phyloP scores from a whole-genome alignment of 2,888 invertebrate genomes.

The Diarsia brunnea region DNA sequence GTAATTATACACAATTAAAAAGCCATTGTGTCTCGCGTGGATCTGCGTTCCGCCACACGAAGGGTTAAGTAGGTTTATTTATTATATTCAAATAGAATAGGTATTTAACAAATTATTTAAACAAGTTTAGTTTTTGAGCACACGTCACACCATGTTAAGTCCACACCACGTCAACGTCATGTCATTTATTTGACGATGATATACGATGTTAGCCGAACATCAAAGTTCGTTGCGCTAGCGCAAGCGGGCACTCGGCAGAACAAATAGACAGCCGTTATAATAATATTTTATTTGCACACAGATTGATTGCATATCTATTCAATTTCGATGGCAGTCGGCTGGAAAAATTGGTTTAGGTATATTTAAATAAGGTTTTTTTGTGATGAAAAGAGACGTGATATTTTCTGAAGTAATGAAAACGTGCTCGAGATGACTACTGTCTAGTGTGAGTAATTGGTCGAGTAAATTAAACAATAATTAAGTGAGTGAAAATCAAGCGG shows the following conservation, averaged over 20 bases:
- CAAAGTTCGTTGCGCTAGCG: slow-evolving; percentile 45
- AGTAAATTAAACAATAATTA: slow-evolving; percentile 12
- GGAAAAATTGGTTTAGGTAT: slow-evolving; percentile 58
- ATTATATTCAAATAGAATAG: slow-evolving; percentile 8
- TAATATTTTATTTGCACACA: slow-evolving; percentile 64
- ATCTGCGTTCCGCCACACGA: too few relatives aligned
- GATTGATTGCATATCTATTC: slow-evolving; percentile 62
- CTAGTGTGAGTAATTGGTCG: too few relatives aligned
- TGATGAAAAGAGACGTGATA: slow-evolving; percentile 4
- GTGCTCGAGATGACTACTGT: slow-evolving; percentile 34
- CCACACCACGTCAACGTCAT: slow-evolving; percentile 29
- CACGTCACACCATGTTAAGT: slow-evolving; percentile 12
- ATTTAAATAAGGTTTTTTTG: slow-evolving; percentile 32
- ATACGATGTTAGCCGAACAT: slow-evolving; percentile 57
- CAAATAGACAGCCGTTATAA: slow-evolving; percentile 64
- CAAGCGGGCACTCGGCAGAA: slow-evolving; percentile 38
- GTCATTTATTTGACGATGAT: slow-evolving; percentile 51
- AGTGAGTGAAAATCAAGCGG: neutral
- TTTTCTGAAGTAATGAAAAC: slow-evolving; percentile 24
- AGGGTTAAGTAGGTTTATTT: slow-evolving; percentile 2
- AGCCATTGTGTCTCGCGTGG: too few relatives aligned
- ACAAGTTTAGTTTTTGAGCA: neutral
- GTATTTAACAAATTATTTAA: neutral
- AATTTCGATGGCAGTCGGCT: slow-evolving; percentile 50
- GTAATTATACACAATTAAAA: too few relatives aligned